phyloP scores from a whole-genome alignment of 1,140 invertebrate genomes.

The Papilio machaon region DNA sequence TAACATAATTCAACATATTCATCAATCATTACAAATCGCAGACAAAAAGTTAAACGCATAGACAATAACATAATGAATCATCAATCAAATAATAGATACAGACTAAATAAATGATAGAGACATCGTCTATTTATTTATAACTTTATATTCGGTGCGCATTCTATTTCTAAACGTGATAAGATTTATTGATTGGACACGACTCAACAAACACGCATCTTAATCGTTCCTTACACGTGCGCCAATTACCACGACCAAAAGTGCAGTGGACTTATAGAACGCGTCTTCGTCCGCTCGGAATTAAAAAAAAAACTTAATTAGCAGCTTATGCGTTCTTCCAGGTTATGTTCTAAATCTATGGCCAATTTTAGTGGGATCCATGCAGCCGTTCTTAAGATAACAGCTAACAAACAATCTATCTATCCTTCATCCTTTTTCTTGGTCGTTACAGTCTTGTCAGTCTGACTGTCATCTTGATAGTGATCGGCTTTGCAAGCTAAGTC shows the following conservation, averaged over 20 bases:
- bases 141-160: neutral
- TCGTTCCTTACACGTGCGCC: neutral
- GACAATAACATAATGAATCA: constrained; percentile 14
- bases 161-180: neutral
- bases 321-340: too few species aligned
- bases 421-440: too few species aligned
- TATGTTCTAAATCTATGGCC: too few species aligned
- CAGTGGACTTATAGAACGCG: neutral
- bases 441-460: too few species aligned
- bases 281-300: too few species aligned
- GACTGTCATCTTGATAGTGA: too few species aligned
- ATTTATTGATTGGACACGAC: constrained; percentile 8
- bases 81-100: constrained; percentile 2
- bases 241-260: neutral
- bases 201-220: neutral
- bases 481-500: too few species aligned
- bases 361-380: too few species aligned
- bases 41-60: neutral
- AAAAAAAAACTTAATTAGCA: too few species aligned
- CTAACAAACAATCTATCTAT: too few species aligned
- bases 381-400: too few species aligned
- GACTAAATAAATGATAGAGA: neutral
- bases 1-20: neutral
- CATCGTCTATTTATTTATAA: neutral
- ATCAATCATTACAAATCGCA: neutral